Base-by-base conservation (phyloP, 2,888 invertebrate species). In the Hermodice carunculata region DNA sequence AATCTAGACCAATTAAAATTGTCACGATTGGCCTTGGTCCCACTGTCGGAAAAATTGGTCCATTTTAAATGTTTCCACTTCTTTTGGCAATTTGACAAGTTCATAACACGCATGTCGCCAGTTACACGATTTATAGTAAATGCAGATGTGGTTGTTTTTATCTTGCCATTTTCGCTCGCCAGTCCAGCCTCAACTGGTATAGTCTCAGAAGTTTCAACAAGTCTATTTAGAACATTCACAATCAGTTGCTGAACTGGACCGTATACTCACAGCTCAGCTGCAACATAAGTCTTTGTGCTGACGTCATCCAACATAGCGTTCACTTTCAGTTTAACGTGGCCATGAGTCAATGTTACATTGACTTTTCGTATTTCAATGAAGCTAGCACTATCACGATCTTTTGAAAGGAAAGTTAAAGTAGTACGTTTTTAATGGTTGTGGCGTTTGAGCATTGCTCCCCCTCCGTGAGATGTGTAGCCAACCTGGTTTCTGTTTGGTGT, bases 1-100 rank as follows among this genome's bases (percentile, higher is more conserved):
- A 56, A 43, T 73, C 71, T 11, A 71, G 19, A 3, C 71, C 66
- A 26, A 69, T 66, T 17, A 71, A 54, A 19, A 71, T 32, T 40
- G 52, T 53, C 4, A 64, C 62, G n/a, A 31, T 53, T 24, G 42
- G 22, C 8, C 34, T 8, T 19, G 4, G 17, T 22, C 44, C 28
- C n/a, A 52, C 3, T 14, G 26, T 63, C 31, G 44, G 61, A 46
- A 64, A 64, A 4, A n/a, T 40, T 14, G 4, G 65, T 64, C 3
- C 31, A 40, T 29, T 32, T n/a, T 63, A 64, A 43, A 46, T 64
- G 64, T 8, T 11, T 8, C 22, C 51, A 64, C 29, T 64, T 29
- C 5, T 26, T 4, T 5, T 14, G 5, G 26, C 43, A 32, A 8
- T n/a, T 24, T n/a, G 11, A 53, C 64, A 62, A 64, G 26, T 64